Conservation (phyloP, 2,113 vertebrate species). For the Nettapus auritus region DNA sequence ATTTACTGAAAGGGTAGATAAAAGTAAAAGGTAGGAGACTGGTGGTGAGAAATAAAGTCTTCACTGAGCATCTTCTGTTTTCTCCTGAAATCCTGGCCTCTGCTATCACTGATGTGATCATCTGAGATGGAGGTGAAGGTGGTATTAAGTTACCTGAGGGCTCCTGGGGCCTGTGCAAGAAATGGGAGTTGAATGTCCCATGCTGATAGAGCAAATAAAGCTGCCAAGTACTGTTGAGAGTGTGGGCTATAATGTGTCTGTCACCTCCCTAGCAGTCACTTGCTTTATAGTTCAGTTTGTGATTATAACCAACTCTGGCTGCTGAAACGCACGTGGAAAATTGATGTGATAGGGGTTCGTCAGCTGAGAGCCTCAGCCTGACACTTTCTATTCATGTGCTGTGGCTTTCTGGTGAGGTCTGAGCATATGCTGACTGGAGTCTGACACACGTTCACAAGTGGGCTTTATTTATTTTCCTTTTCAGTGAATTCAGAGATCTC, state of each 20-base stretch:
- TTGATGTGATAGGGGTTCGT: not conserved
- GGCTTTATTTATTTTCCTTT: not conserved
- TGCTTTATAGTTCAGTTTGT: not conserved
- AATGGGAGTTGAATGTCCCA: not conserved
- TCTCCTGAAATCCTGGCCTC: not conserved
- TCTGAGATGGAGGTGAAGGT: not conserved
- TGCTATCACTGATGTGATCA: not conserved
- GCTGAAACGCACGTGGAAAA: not conserved
- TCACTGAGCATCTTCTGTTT: not conserved
- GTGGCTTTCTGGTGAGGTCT: not conserved
- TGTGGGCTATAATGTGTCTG: constrained; percentile 21
- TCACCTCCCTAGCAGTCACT: not conserved
- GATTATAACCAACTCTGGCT: not conserved
- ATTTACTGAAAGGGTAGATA: not conserved
- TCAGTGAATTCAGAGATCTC: not conserved
- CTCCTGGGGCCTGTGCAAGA: not conserved
- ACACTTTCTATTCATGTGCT: not conserved
- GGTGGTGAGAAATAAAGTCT: not conserved
- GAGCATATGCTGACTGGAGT: not conserved
- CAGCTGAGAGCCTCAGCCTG: not conserved
- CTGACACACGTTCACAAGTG: not conserved
- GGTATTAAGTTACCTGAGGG: not conserved
- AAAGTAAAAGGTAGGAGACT: not conserved
- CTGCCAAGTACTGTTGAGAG: constrained; percentile 8
- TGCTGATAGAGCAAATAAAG: not conserved